phyloP scores from a whole-genome alignment of 2,113 vertebrate species.

The Hypocryptadius cinnamomeus region DNA sequence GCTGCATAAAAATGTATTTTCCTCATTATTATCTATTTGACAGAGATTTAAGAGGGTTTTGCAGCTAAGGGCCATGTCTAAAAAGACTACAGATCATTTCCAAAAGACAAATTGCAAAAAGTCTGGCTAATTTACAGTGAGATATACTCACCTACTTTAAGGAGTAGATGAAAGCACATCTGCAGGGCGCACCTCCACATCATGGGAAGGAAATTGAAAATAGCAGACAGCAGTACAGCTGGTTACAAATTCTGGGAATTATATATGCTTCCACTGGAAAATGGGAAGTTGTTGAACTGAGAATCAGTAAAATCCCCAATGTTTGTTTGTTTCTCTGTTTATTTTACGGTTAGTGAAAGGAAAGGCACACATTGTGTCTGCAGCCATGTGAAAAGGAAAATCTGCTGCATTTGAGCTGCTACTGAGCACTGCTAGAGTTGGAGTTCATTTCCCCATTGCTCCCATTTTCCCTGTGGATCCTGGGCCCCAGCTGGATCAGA shows the following conservation, averaged over 20 bases:
- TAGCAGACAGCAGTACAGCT: background rate
- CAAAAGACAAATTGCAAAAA: background rate
- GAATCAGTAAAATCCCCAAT: background rate
- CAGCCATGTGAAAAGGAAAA: background rate
- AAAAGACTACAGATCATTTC: background rate
- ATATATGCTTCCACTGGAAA: background rate
- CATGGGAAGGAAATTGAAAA: background rate
- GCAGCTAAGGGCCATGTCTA: background rate
- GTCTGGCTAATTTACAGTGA: background rate
- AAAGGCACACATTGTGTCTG: background rate
- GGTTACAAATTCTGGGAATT: background rate
- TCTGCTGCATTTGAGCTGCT: background rate
- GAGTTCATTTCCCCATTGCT: background rate
- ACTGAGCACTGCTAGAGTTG: background rate
- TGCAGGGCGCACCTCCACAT: background rate
- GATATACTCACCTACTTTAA: background rate
- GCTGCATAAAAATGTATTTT: background rate
- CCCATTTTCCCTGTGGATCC: fast-evolving
- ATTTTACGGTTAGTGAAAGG: background rate
- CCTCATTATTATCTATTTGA: constrained; percentile 11
- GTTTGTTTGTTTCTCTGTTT: background rate
- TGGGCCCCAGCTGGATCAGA: background rate
- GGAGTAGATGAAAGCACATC: background rate
- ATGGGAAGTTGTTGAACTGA: background rate
- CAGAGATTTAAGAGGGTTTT: constrained; percentile 39